Evolutionary conservation across 2,113 vertebrate species (phyloP).

Genomic region (Mobula birostris): DNA sequence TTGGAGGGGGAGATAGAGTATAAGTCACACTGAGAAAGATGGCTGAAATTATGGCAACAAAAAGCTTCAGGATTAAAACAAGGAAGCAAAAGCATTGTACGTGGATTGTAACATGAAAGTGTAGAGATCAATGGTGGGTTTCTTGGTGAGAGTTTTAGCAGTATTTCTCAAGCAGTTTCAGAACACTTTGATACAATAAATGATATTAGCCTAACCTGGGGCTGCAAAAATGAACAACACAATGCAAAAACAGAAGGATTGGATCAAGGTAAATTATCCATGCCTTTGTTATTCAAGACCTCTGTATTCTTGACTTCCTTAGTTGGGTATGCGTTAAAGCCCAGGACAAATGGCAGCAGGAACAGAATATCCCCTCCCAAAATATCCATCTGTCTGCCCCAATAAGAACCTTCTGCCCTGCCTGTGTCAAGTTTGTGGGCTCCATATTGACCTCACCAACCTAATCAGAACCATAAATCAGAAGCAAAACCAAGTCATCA

Average conservation of each 20-base stretch:
- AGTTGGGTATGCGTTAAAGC: no score
- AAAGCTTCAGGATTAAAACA: not conserved
- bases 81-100: not conserved
- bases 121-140: not conserved
- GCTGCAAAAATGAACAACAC: not conserved
- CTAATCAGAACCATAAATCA: no score
- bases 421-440: no score
- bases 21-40: no score
- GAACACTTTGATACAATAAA: not conserved
- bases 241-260: not conserved
- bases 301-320: no score
- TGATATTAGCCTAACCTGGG: not conserved
- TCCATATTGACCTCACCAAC: no score
- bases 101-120: not conserved
- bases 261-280: not conserved
- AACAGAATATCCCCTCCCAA: no score
- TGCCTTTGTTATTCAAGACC: not conserved
- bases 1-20: no score
- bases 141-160: not conserved
- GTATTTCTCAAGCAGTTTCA: not conserved
- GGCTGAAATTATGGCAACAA: not conserved
- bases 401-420: no score
- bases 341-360: no score
- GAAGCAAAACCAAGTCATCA: no score
- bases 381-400: no score